phyloP scores from a whole-genome alignment of 2,113 vertebrate genomes.

The Pelecanus crispus region DNA sequence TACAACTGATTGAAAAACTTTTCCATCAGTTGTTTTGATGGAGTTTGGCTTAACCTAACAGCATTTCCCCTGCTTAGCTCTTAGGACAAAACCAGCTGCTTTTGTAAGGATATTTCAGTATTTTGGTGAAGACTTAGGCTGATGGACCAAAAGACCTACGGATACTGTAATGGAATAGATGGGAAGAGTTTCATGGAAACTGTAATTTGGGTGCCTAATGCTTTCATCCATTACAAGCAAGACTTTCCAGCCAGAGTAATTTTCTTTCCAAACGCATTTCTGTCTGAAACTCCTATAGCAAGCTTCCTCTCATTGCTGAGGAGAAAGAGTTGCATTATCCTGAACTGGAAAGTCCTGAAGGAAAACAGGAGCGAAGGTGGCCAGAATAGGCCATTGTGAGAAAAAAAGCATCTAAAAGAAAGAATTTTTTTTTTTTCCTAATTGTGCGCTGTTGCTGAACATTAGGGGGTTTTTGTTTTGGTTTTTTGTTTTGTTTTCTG shows the following conservation, averaged over 20 bases:
- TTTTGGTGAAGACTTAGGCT: background rate
- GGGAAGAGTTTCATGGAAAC: background rate
- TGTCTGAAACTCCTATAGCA: background rate
- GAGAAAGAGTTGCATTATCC: background rate
- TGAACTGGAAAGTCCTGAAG: background rate
- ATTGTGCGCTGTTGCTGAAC: background rate
- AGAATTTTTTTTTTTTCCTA: background rate
- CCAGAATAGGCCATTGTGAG: background rate
- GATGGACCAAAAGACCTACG: background rate
- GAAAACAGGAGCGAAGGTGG: background rate
- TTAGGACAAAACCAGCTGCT: background rate
- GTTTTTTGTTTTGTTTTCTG: slow-evolving; percentile 30
- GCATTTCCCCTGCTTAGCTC: background rate
- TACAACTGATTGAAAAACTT: background rate
- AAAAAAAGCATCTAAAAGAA: background rate
- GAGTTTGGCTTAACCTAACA: background rate
- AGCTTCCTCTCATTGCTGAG: background rate
- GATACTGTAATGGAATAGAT: background rate
- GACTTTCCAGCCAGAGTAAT: background rate
- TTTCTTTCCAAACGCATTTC: background rate
- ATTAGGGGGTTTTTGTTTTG: background rate
- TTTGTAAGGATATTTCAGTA: background rate
- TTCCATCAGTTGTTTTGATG: background rate
- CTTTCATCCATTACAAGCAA: background rate
- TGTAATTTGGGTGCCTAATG: background rate